phyloP scores from a whole-genome alignment of 2,888 invertebrate species.

The Diarsia mendica region DNA sequence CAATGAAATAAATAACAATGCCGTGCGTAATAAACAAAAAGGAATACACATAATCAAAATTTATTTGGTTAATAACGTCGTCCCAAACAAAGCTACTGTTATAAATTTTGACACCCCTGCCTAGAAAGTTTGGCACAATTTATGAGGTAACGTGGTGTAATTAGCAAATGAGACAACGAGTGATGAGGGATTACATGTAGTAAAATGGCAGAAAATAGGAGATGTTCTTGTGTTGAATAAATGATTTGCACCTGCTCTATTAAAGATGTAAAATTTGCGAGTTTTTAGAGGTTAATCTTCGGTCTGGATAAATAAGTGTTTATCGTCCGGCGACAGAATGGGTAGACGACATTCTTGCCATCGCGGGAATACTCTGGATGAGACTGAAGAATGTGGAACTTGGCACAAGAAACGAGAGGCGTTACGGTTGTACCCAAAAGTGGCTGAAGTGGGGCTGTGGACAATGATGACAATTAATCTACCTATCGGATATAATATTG shows the following conservation, averaged over 20 bases:
- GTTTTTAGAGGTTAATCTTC: neutral
- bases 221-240: slow-evolving; percentile 16
- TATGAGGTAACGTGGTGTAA: slow-evolving; percentile 57
- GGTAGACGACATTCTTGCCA: no score
- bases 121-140: slow-evolving; percentile 61
- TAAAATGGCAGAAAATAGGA: slow-evolving; percentile 13
- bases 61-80: slow-evolving; percentile 68
- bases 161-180: slow-evolving; percentile 54
- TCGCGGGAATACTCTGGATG: no score
- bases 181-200: slow-evolving; percentile 38
- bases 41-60: slow-evolving; percentile 68
- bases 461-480: no score
- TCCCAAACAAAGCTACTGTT: slow-evolving; percentile 56
- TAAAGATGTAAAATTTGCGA: neutral
- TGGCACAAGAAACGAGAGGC: no score
- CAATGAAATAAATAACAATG: slow-evolving; percentile 49
- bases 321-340: no score
- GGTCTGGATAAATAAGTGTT: no score
- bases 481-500: no score
- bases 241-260: neutral
- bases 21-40: slow-evolving; percentile 56
- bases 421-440: no score
- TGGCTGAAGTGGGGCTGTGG: no score
- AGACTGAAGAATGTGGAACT: no score
- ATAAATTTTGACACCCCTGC: slow-evolving; percentile 65